Evolutionary conservation across 2,888 invertebrate species (phyloP), one percentile per base, ranked within the genome.

Genomic region (Didymodactylos carnosus): DNA sequence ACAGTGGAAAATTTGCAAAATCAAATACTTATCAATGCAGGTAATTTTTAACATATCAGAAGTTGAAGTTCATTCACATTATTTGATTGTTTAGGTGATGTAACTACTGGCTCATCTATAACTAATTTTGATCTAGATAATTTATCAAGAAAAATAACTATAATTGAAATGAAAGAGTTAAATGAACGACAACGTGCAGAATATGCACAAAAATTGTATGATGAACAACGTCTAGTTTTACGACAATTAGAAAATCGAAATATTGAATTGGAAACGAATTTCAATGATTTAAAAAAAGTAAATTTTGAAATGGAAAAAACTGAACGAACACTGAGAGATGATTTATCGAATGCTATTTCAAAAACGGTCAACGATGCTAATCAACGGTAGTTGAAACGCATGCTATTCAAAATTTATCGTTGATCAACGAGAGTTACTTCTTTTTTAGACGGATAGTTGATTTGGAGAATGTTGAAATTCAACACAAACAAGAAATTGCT

Each of bases 181-280:
- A 84, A 84, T 76, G 84, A 84, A 76, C 76, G 83, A 49, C 87
- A 87, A 80, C 81, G 86, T 71, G 87, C 86, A 1, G 86, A 87
- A 77, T 87, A 87, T 78, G 85, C 86, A 14, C 84, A 84, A 41
- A 85, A 84, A 77, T 84, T 89, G 76, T 87, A 87, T 79, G 86
- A 84, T 78, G 84, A 84, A 78, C 87, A 85, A 75, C 86, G 87
- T 79, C 86, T 86, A 40, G 78, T 80, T 77, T 82, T 87, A 1
- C 86, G 87, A 78, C 82, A 83, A 51, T 85, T 83, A 69, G 83
- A 83, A 75, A 78, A 79, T 29, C 78, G 84, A 71, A 83, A 84
- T 76, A 79, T 79, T 72, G 83, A 84, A 43, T 76, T 84, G 70
- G 84, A 84, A 75, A 78, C 79, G 19, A 84, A 84, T 77, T 83